Evolutionary conservation across 2,888 invertebrate species (phyloP).

Genomic region (Aelia acuminata): DNA sequence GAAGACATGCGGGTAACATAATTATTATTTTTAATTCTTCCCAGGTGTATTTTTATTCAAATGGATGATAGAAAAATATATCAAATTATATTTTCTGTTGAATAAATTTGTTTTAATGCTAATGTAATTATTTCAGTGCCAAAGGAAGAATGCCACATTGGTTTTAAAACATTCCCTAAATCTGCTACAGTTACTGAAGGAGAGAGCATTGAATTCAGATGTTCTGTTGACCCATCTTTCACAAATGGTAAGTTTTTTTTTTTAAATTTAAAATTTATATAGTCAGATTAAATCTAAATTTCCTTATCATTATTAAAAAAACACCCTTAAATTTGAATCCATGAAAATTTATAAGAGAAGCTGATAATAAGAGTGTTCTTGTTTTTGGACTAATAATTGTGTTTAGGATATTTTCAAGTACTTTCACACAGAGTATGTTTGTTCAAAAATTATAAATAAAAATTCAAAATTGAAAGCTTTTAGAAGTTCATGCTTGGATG

Average conservation of each 20-base stretch:
- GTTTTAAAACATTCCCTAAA: constrained; percentile 89
- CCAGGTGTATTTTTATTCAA: too few relatives aligned
- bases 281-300: neutral
- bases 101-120: constrained; percentile 50
- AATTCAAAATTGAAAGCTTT: too few relatives aligned
- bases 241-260: constrained; percentile 71
- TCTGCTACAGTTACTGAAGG: constrained; percentile 87
- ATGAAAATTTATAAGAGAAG: neutral
- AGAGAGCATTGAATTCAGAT: constrained; percentile 84
- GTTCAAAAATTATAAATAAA: too few relatives aligned
- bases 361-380: neutral
- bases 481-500: too few relatives aligned
- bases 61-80: neutral
- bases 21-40: too few relatives aligned
- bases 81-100: neutral
- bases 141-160: constrained; percentile 87
- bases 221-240: constrained; percentile 79
- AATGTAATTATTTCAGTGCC: constrained; percentile 74
- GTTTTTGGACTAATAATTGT: neutral
- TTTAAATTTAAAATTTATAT: neutral
- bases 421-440: neutral
- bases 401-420: too few relatives aligned
- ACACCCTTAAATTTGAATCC: too few relatives aligned
- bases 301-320: too few relatives aligned
- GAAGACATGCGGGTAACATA: too few relatives aligned